A percentile compares a stretch with the other conserved stretches of the same genome.
These are phyloP conservation scores for Melanotaenia trifasciata DNA, from an alignment of 2,797 vertebrate species.

Conservation along the genomic window DNA sequence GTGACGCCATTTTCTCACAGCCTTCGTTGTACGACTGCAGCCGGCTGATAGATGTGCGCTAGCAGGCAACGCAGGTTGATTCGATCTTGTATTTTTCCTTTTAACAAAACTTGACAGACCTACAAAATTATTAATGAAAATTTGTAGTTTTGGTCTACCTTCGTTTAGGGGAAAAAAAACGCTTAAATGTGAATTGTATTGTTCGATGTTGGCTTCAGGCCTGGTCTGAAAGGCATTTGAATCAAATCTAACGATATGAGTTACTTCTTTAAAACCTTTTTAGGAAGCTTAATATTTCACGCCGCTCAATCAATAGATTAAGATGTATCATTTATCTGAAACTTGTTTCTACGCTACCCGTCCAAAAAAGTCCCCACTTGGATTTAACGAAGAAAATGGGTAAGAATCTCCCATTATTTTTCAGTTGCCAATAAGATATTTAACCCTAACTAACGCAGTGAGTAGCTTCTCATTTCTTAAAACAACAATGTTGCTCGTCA, in stretches of 20 bases:
- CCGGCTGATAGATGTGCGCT: fast-evolving
- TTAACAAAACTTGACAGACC: fast-evolving
- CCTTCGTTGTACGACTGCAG: neutral
- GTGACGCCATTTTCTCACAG: neutral
- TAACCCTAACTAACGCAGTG: neutral
- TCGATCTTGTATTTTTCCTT: neutral
- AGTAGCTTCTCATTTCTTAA: neutral
- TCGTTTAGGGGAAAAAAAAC: neutral
- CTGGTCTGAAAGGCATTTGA: neutral
- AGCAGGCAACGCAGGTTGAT: slow-evolving; percentile 24
- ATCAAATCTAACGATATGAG: neutral
- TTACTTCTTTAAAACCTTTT: neutral
- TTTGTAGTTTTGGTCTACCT: fast-evolving
- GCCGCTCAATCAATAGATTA: too few species aligned
- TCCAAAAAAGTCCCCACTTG: neutral
- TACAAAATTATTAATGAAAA: fast-evolving
- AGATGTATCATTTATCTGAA: too few species aligned
- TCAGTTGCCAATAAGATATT: neutral
- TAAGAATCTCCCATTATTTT: neutral
- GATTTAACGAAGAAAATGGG: neutral
- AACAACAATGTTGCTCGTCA: neutral
- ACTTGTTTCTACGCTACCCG: neutral
- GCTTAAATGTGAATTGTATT: fast-evolving
- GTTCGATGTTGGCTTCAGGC: neutral
- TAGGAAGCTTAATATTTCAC: too few species aligned